A percentile compares a stretch with the other conserved stretches of the same genome.
Evolutionary conservation across 2,797 vertebrate genomes (phyloP).

Genomic region (Peromyscus eremicus): DNA sequence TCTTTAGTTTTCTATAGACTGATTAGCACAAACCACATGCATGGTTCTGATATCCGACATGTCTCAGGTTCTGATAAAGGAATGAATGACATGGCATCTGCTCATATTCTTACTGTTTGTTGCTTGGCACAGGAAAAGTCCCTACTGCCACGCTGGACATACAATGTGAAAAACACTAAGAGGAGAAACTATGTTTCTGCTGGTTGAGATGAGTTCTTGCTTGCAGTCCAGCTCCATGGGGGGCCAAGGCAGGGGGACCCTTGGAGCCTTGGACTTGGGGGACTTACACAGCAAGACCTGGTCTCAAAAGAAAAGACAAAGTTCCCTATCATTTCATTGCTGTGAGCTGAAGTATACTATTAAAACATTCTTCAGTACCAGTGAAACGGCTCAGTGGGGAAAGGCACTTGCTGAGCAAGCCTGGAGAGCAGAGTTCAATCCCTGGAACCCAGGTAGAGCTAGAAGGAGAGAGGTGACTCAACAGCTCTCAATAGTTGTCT

Average conservation of each 20-base stretch:
- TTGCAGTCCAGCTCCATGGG: neutral
- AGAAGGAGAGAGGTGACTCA: neutral
- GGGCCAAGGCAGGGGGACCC: neutral
- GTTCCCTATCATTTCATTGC: slow-evolving; percentile 37
- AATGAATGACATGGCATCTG: neutral
- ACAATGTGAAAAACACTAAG: neutral
- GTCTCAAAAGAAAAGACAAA: neutral
- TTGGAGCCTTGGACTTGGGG: neutral
- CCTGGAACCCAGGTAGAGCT: neutral
- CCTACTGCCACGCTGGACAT: neutral
- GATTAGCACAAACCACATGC: neutral
- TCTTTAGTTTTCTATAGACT: slow-evolving; percentile 41
- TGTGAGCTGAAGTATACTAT: slow-evolving; percentile 39
- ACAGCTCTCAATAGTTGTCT: neutral
- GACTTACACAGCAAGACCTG: neutral
- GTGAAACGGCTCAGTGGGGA: neutral
- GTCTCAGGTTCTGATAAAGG: neutral
- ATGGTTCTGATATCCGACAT: neutral
- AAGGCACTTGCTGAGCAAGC: neutral
- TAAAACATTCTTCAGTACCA: neutral
- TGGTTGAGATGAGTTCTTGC: neutral
- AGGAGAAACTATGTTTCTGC: slow-evolving; percentile 15
- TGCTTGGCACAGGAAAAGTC: slow-evolving; percentile 52
- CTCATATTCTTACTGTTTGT: slow-evolving; percentile 15
- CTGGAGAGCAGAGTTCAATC: neutral